Conservation (phyloP, 2,888 invertebrate genomes). For the Timema cristinae region DNA sequence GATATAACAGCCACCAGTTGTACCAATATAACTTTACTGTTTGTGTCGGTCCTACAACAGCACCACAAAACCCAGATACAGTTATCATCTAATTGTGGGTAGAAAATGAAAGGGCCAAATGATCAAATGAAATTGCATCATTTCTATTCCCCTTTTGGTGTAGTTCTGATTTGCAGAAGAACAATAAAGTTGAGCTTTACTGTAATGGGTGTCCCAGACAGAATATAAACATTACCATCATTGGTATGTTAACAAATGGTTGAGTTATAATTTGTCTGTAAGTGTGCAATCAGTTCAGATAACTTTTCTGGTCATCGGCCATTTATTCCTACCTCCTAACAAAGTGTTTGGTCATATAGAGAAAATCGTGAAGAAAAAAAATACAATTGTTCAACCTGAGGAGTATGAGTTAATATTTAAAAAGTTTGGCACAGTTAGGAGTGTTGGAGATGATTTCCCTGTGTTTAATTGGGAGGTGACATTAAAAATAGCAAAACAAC, state of each 20-base stretch:
- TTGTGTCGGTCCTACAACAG: neutral
- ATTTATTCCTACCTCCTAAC: neutral
- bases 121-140: conserved; percentile 2
- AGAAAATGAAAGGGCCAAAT: neutral
- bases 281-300: neutral
- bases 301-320: conserved; percentile 1
- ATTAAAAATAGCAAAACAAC: neutral
- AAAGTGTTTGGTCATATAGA: neutral
- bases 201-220: neutral
- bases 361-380: too few species aligned
- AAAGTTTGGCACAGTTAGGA: too few species aligned
- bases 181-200: neutral
- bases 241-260: conserved; percentile 1
- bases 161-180: neutral
- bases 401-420: too few species aligned
- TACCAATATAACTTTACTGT: conserved; percentile 9
- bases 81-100: neutral
- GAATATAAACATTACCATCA: neutral
- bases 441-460: too few species aligned
- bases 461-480: neutral
- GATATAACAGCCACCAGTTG: neutral
- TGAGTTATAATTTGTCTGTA: neutral
- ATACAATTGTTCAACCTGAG: too few species aligned
- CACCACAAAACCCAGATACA: neutral
- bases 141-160: neutral